Base-by-base conservation (phyloP, 2,113 vertebrate species). In the Coreoperca whiteheadi region DNA sequence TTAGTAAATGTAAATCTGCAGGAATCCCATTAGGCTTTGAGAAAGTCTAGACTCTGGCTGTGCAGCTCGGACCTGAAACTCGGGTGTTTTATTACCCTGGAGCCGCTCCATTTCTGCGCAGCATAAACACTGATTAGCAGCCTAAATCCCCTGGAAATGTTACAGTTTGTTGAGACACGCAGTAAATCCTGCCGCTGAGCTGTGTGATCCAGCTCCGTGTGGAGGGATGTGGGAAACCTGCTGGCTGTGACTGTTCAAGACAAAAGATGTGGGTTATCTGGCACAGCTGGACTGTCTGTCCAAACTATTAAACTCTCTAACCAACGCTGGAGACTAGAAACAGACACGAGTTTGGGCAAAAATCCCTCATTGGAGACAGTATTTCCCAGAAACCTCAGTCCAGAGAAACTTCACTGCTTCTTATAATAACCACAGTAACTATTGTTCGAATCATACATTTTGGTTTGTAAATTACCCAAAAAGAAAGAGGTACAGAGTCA, bases 1-100 rank as follows among this genome's bases (percentile, higher is more conserved):
- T 95, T 86, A 94, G 74, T 69, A 77, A 16, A 15, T n/a, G 82
- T 69, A 94, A 94, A 95, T 93, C 92, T 94, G 81, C 0, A 64
- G 57, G 87, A 95, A 95, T 94, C 93, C 93, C 46, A 48, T 48
- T 48, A 48, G 46, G 15, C 93, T 86, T 65, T 79, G 87, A 85
- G 48, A 32, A 90, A 91, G 91, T 94, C 92, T 93, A 89, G 87
- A 94, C 91, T 90, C 50, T 86, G 86, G 53, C 61, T 12, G 54
- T 57, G 67, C 37, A 50, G 50, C 63, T 65, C 34, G 60, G 70
- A 61, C 73, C 67, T 77, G 74, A 72, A 77, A 70, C 72, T 37
- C 50, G 18, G 43, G 28, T n/a, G 64, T 77, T 83, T 83, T 66
- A 82, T 61, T 25, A 73, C 28, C 37, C 46, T 25, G 57, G 25